phyloP scores from a whole-genome alignment of 1,140 invertebrate species.

The Argopecten irradians region DNA sequence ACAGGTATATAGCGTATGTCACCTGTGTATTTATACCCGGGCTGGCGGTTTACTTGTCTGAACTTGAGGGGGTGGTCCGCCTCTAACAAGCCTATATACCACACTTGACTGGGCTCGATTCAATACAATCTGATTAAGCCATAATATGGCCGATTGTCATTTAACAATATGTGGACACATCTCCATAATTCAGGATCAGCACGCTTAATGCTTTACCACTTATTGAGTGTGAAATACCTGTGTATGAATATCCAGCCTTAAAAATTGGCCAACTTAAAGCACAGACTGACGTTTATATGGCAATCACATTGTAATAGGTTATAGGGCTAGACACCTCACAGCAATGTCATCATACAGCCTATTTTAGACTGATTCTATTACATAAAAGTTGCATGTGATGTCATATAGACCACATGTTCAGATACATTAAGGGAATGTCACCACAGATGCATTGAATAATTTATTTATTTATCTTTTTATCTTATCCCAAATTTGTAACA shows the following conservation, averaged over 20 bases:
- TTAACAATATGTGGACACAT: constrained; percentile 18
- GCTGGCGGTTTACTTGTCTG: background rate
- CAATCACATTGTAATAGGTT: background rate
- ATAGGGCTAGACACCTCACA: too few relatives aligned
- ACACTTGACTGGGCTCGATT: background rate
- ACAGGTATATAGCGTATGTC: background rate
- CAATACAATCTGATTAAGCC: constrained; percentile 21
- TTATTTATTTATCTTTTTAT: too few relatives aligned
- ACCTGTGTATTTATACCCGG: background rate
- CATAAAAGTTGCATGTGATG: too few relatives aligned
- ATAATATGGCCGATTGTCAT: constrained; percentile 6
- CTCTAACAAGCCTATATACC: background rate
- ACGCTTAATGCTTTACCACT: background rate
- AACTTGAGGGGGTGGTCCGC: constrained; percentile 1
- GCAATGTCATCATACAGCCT: too few relatives aligned
- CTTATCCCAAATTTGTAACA: too few relatives aligned
- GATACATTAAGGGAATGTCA: too few relatives aligned
- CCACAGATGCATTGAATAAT: too few relatives aligned
- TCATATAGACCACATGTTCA: too few relatives aligned
- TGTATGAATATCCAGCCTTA: background rate
- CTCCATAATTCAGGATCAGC: constrained; percentile 1
- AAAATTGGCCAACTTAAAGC: background rate
- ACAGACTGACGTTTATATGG: background rate
- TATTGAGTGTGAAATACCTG: constrained; percentile 20
- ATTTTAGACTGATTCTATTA: too few relatives aligned